These are phyloP conservation scores for Eulemur rufifrons DNA, from an alignment of 2,113 vertebrate genomes.

Conservation along the genomic window DNA sequence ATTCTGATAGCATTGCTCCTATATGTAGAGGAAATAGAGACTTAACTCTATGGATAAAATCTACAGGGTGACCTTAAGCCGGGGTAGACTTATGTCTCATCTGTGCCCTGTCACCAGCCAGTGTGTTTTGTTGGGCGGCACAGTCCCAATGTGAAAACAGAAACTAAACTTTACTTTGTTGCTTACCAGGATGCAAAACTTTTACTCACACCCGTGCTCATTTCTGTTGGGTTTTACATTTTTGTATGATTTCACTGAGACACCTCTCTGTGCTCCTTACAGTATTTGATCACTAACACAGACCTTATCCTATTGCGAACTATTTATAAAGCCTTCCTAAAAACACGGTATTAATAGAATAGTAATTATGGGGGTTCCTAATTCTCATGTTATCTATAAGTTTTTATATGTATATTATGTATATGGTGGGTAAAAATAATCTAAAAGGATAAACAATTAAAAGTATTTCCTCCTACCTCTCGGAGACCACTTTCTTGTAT, in stretches of 20 bases:
- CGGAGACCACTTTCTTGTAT: neutral
- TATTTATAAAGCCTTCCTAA: neutral
- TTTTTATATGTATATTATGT: neutral
- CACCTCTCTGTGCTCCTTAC: neutral
- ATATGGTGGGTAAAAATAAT: neutral
- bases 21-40: neutral
- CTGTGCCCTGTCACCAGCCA: neutral
- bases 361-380: neutral
- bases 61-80: neutral
- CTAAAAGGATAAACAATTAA: slow-evolving; percentile 12
- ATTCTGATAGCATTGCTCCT: neutral
- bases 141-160: neutral
- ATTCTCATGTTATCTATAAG: neutral
- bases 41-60: neutral
- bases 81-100: slow-evolving; percentile 20
- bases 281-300: neutral
- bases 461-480: neutral
- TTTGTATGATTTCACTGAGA: neutral
- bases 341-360: neutral
- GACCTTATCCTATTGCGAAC: neutral
- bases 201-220: neutral
- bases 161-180: neutral
- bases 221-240: neutral
- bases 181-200: neutral
- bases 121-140: neutral